These are phyloP conservation scores for Rissa tridactyla DNA, from an alignment of 2,113 vertebrate genomes.

Conservation along the genomic window DNA sequence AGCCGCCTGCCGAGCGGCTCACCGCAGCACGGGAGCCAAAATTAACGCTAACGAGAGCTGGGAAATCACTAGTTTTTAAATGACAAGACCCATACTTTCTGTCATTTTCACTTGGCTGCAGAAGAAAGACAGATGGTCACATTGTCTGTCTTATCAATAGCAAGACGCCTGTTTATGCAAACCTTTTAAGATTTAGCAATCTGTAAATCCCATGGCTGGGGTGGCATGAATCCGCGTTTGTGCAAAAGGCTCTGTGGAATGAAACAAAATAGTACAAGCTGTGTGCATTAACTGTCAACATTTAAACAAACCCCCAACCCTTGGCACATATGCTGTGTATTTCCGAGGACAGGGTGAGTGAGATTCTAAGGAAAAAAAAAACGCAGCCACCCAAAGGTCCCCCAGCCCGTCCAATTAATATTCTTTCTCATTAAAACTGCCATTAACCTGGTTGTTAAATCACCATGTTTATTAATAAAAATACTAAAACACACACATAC, in stretches of 20 bases:
- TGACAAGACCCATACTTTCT: not conserved
- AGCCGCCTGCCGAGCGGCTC: not conserved
- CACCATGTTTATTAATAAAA: constrained; percentile 56
- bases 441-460: constrained; percentile 63
- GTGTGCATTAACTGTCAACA: constrained; percentile 32
- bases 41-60: not conserved
- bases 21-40: not conserved
- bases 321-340: not conserved
- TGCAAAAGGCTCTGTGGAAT: not conserved
- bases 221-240: not conserved
- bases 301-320: not conserved
- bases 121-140: constrained; percentile 21
- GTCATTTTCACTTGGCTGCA: constrained; percentile 9
- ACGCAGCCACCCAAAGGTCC: not conserved
- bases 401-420: constrained; percentile 38
- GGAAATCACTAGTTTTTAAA: not conserved
- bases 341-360: not conserved
- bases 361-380: not conserved
- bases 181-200: not conserved
- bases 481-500: constrained; percentile 30
- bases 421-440: constrained; percentile 55
- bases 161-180: constrained; percentile 4
- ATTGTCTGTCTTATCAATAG: constrained; percentile 20
- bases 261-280: constrained; percentile 20
- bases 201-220: constrained; percentile 21